Percentiles rank a stretch among this genome's conserved stretches.
These are phyloP conservation scores for Dexiosoma caninum DNA, from an alignment of 2,888 invertebrate genomes.

Conservation along the genomic window DNA sequence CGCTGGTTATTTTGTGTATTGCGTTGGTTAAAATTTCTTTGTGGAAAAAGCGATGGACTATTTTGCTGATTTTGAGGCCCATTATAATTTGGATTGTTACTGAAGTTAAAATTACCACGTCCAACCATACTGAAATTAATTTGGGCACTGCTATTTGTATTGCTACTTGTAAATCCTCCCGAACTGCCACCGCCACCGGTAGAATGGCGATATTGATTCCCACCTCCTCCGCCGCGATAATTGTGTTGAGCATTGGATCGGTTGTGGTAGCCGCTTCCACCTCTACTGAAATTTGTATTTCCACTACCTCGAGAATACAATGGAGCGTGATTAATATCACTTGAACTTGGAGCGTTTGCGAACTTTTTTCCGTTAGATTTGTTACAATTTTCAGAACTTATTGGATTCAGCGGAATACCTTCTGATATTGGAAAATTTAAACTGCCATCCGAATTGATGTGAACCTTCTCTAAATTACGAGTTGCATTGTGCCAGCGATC, in stretches of 20 bases:
- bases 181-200: slow-evolving; percentile 56
- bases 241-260: slow-evolving; percentile 70
- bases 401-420: neutral
- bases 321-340: slow-evolving; percentile 79
- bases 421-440: slow-evolving; percentile 78
- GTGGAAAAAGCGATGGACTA: slow-evolving; percentile 70
- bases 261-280: slow-evolving; percentile 77
- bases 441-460: slow-evolving; percentile 80
- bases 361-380: neutral
- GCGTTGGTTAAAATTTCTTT: slow-evolving; percentile 71
- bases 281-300: slow-evolving; percentile 72
- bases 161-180: slow-evolving; percentile 44
- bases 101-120: slow-evolving; percentile 69
- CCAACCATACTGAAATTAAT: slow-evolving; percentile 65
- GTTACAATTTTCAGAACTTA: neutral
- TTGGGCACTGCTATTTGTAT: slow-evolving; percentile 41
- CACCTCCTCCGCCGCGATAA: slow-evolving; percentile 68
- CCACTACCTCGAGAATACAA: slow-evolving; percentile 82
- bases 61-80: slow-evolving; percentile 41
- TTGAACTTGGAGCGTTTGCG: slow-evolving; percentile 22
- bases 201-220: slow-evolving; percentile 68
- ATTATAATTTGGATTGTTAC: slow-evolving; percentile 66
- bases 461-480: slow-evolving; percentile 79
- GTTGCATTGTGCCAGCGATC: slow-evolving; percentile 84
- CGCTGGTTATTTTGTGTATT: slow-evolving; percentile 66